phyloP scores from a whole-genome alignment of 2,888 invertebrate genomes.

The Drepana falcataria region DNA sequence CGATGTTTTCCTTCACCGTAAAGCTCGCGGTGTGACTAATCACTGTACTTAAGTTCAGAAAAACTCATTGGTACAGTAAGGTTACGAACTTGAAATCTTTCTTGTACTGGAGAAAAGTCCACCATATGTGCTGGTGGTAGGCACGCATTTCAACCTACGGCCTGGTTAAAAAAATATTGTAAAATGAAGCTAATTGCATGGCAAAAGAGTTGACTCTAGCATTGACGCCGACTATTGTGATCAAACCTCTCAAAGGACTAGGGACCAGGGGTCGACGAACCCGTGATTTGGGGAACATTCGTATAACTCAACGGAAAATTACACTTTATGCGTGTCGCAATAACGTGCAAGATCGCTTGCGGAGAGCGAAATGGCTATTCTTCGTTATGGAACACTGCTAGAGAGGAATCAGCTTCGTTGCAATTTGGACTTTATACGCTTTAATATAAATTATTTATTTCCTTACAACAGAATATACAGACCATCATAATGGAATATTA shows the following conservation, averaged over 20 bases:
- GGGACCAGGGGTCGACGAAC: constrained; percentile 13
- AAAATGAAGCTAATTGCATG: neutral
- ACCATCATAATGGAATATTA: neutral
- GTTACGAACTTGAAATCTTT: too few relatives aligned
- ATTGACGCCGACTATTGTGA: neutral
- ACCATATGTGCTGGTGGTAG: neutral
- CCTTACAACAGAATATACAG: neutral
- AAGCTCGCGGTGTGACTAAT: too few relatives aligned
- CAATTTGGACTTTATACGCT: neutral
- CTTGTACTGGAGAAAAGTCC: too few relatives aligned
- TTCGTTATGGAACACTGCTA: neutral
- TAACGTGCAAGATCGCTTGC: neutral
- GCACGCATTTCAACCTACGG: too few relatives aligned
- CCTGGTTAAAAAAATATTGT: neutral
- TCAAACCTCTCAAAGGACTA: neutral
- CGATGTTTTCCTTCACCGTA: too few relatives aligned
- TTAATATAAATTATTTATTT: neutral
- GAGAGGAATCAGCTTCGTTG: neutral
- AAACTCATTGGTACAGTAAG: too few relatives aligned
- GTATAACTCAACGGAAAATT: neutral
- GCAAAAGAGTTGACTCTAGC: neutral
- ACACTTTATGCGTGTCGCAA: neutral
- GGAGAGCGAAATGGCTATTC: neutral
- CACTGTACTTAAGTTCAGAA: too few relatives aligned
- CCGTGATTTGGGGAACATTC: constrained; percentile 11